Evolutionary conservation across 2,888 invertebrate species (phyloP).

Genomic region (Torymus tubicola): DNA sequence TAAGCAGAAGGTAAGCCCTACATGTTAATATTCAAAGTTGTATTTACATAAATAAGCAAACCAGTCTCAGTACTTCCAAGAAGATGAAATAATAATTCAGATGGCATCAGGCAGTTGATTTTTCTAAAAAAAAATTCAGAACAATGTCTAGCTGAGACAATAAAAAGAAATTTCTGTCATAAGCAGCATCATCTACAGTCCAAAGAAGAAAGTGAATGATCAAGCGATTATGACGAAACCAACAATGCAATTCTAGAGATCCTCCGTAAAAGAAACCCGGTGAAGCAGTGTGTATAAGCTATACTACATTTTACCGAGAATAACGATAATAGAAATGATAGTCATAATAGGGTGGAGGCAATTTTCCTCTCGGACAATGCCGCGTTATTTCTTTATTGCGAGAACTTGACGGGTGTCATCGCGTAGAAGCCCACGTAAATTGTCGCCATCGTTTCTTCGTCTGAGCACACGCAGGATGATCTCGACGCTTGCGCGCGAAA

Average conservation of each 20-base stretch:
- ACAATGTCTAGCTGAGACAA: no score
- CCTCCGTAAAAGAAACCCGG: background rate
- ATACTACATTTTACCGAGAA: slow-evolving; percentile 25
- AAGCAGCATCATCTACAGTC: background rate
- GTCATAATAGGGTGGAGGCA: slow-evolving; percentile 64
- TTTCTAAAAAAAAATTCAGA: no score
- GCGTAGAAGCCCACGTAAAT: slow-evolving; percentile 4
- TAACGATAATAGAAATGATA: slow-evolving; percentile 65
- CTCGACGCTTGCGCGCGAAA: background rate
- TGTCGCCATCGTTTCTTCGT: background rate
- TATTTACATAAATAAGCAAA: no score
- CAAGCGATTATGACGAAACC: slow-evolving; percentile 3
- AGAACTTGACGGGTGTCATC: slow-evolving; percentile 12
- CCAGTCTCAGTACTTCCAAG: no score
- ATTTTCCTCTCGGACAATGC: slow-evolving; percentile 63
- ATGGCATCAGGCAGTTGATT: no score
- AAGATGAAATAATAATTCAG: no score
- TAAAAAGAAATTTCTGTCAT: no score
- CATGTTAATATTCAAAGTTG: no score
- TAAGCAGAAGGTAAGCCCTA: no score
- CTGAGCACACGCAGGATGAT: background rate
- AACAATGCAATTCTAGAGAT: background rate
- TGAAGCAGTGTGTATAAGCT: background rate
- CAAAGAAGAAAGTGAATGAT: background rate
- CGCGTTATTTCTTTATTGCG: slow-evolving; percentile 62